Percentiles rank a stretch among this genome's conserved stretches.
Evolutionary conservation across 2,888 invertebrate genomes (phyloP).

Genomic region (Magallana nippona): DNA sequence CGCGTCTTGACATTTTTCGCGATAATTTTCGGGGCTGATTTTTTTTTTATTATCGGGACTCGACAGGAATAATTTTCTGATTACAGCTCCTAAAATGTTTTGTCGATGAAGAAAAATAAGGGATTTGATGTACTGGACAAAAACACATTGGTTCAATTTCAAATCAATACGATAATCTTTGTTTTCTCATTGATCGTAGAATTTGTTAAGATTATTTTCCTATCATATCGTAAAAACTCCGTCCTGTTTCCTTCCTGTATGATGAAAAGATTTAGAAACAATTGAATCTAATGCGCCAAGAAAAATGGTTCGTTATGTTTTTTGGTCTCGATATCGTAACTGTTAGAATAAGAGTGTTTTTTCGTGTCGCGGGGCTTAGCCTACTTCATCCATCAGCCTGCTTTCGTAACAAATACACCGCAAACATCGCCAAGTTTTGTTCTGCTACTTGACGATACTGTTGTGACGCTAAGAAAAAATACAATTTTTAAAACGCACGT

Average conservation of each 20-base stretch:
- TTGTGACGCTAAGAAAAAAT: not conserved
- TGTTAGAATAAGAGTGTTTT: slow-evolving; percentile 12
- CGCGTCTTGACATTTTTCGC: slow-evolving; percentile 4
- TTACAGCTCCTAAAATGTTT: not conserved
- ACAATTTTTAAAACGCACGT: slow-evolving; percentile 22
- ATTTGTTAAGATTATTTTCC: not conserved
- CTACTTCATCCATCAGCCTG: not conserved
- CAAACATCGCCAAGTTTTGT: slow-evolving; percentile 26
- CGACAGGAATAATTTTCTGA: not conserved
- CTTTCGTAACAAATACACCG: slow-evolving; percentile 13
- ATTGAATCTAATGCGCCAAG: slow-evolving; percentile 19
- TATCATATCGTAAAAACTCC: not conserved
- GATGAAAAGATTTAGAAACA: slow-evolving; percentile 12
- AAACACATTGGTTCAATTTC: slow-evolving; percentile 1
- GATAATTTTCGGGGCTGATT: not conserved
- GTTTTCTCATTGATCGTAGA: not conserved
- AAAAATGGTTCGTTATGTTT: not conserved
- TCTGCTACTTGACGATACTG: slow-evolving; percentile 33
- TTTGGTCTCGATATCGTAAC: not conserved
- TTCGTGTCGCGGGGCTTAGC: slow-evolving; percentile 12
- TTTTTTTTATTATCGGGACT: not conserved
- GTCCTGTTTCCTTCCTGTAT: slow-evolving; percentile 3
- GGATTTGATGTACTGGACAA: not conserved
- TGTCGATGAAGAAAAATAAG: not conserved
- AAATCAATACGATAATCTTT: slow-evolving; percentile 15